Conservation (phyloP, 1,140 invertebrate species). For the Cotesia chilonis region DNA sequence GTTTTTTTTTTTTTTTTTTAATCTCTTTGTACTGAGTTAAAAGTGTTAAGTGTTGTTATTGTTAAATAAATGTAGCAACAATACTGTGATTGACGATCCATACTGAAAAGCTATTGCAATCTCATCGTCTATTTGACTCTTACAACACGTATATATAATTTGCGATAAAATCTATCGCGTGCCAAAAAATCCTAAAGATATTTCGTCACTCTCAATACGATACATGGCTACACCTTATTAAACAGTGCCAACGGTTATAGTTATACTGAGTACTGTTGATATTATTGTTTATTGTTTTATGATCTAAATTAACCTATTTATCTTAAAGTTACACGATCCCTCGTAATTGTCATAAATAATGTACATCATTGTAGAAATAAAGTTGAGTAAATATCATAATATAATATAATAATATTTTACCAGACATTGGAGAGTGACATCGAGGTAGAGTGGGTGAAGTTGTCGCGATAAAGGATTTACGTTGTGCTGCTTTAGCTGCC, state of each 20-base stretch:
- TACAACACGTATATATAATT: constrained; percentile 38
- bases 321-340: constrained; percentile 27
- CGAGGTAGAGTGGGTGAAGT: constrained; percentile 79
- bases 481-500: constrained; percentile 69
- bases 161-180: constrained; percentile 37
- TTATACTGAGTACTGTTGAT: background rate
- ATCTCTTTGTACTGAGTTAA: too few species aligned
- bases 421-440: constrained; percentile 81
- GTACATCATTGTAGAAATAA: constrained; percentile 2
- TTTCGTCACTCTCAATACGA: constrained; percentile 28
- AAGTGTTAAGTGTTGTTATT: too few species aligned
- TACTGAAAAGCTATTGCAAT: constrained; percentile 16
- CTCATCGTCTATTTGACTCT: constrained; percentile 29
- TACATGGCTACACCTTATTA: constrained; percentile 13
- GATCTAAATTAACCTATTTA: constrained; percentile 25
- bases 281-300: constrained; percentile 22
- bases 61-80: constrained; percentile 2
- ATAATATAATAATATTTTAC: constrained; percentile 54
- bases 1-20: too few species aligned
- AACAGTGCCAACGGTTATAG: constrained; percentile 25
- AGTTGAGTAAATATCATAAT: background rate
- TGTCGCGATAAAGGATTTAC: constrained; percentile 74
- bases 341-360: constrained; percentile 17
- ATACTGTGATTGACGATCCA: constrained; percentile 15
- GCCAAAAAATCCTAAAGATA: constrained; percentile 40